Evolutionary conservation across 1,140 invertebrate species (phyloP), one percentile per base, ranked within the genome.

Genomic region (Pseudomyrmex sp.): DNA sequence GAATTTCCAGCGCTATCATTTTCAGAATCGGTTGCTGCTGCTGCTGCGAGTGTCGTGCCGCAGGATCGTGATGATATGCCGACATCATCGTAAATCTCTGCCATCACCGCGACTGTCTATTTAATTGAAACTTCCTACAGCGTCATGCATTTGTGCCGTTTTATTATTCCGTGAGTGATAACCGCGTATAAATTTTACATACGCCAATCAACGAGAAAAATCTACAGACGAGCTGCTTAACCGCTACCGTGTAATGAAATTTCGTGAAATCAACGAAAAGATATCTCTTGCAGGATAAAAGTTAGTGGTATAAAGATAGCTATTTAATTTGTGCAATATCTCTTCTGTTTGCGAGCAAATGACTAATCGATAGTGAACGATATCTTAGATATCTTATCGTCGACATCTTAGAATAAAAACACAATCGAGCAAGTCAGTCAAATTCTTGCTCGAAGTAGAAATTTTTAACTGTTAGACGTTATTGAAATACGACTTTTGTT

Each of bases 121-220:
- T 70, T 79, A 79, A 79, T 79, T 79, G 76, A 79, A 79, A 79
- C 56, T 79, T 79, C 76, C 76, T 70, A 59, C 66, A 18, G 8
- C 12, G 44, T 70, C 13, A 58, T 48, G 76, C 54, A 65, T 79
- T 58, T 26, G 54, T 66, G 65, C 54, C 65, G 65, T 70, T 77
- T 35, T 18, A 59, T 79, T 70, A 59, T 59, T 44, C 69, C 58
- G 59, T 20, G 56, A 59, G 52, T 79, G 18, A 66, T 79, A 88
- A 89, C 82, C 50, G 83, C 61, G 52, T 73, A 82, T 90, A 85
- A 88, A 90, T 90, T 87, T 86, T 74, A 84, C 69, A 66, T 46
- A 46, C 50, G 18, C 63, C 50, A 23, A 46, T 77, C 50, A 50
- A 13, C 12, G 44, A 12, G 75, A 12, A 56, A 23, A 46, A 48